Percentiles rank a stretch among this genome's conserved stretches.
These are phyloP conservation scores for Chunga burmeisteri DNA, from an alignment of 2,113 vertebrate species.

Conservation along the genomic window DNA sequence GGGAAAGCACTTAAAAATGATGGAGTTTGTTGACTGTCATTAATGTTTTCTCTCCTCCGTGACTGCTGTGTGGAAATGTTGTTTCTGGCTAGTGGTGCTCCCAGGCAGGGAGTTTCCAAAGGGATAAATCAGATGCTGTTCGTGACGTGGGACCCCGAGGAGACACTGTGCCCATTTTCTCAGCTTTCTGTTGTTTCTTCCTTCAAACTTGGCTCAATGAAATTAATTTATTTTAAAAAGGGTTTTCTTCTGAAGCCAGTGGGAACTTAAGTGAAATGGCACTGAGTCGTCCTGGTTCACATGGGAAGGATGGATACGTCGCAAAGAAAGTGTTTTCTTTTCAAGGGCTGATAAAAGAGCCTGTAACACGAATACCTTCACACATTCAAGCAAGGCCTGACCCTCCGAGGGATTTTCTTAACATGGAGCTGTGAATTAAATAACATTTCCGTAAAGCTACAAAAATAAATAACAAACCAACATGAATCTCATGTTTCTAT, in stretches of 20 bases:
- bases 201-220: not conserved
- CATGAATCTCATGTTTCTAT: accelerated
- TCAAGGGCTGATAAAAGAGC: not conserved
- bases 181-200: not conserved
- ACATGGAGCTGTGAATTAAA: not conserved
- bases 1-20: not conserved
- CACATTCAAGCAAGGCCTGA: not conserved
- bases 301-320: not conserved
- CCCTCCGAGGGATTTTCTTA: not conserved
- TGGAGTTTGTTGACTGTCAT: constrained; percentile 26
- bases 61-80: not conserved
- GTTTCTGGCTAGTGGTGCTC: not conserved
- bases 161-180: not conserved
- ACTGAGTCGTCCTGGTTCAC: not conserved
- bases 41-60: not conserved
- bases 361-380: not conserved
- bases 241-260: not conserved
- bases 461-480: not conserved
- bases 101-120: not conserved
- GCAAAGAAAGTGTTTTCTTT: not conserved
- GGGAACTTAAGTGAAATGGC: not conserved
- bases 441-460: not conserved
- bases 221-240: not conserved
- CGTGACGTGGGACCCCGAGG: not conserved
- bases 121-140: not conserved